Evolutionary conservation across 1,140 invertebrate genomes (phyloP).

Genomic region (Microplitis mediator): DNA sequence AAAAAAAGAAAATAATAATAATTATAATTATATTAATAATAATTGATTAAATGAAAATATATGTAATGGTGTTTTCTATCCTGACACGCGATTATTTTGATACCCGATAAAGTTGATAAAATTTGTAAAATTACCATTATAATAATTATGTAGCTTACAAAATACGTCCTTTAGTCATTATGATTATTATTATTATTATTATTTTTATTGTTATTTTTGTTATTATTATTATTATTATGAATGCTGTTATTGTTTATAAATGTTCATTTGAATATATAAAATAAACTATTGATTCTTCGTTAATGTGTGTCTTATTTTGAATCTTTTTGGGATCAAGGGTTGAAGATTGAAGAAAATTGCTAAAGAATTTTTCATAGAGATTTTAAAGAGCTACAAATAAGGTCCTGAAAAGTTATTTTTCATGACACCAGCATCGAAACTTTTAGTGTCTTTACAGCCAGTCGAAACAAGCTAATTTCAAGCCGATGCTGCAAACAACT

Average conservation of each 20-base stretch:
- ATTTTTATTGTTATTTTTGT: constrained; percentile 1
- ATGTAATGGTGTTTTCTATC: constrained; percentile 53
- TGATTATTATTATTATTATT: neutral
- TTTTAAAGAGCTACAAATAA: too few species aligned
- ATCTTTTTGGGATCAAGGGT: too few species aligned
- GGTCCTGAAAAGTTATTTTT: too few species aligned
- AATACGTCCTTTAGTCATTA: neutral
- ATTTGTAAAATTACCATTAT: constrained; percentile 15
- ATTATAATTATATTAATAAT: constrained; percentile 18
- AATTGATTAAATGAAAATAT: constrained; percentile 5
- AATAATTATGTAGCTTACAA: neutral
- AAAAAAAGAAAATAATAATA: constrained; percentile 12
- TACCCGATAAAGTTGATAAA: constrained; percentile 38
- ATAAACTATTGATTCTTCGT: constrained; percentile 55
- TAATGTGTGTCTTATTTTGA: constrained; percentile 24
- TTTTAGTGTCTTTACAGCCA: too few species aligned
- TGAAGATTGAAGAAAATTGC: too few species aligned
- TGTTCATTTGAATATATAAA: constrained; percentile 54
- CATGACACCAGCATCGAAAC: too few species aligned
- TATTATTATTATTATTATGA: constrained; percentile 19
- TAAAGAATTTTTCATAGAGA: too few species aligned
- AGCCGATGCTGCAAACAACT: too few species aligned
- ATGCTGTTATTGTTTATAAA: constrained; percentile 57
- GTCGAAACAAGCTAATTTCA: too few species aligned
- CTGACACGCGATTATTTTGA: constrained; percentile 54